Percentiles rank a stretch among this genome's conserved stretches.
phyloP scores from a whole-genome alignment of 2,797 vertebrate genomes.

The Ceryle rudis region DNA sequence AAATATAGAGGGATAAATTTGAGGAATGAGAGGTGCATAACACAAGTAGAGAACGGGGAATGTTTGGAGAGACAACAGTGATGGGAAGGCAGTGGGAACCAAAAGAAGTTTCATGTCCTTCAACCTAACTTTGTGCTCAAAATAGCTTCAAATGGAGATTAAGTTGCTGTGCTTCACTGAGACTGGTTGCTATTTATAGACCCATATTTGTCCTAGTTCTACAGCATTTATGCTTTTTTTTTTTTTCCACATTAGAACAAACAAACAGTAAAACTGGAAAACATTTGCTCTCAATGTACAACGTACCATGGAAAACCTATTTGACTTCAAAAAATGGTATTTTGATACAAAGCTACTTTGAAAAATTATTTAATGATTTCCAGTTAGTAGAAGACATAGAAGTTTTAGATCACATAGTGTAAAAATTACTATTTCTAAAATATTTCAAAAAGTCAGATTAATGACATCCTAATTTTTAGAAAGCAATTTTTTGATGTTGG shows the following conservation, averaged over 20 bases:
- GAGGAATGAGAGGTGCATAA: not conserved
- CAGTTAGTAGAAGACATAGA: not conserved
- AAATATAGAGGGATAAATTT: not conserved
- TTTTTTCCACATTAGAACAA: slow-evolving; percentile 26
- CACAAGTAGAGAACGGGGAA: not conserved
- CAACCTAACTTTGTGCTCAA: slow-evolving; percentile 55
- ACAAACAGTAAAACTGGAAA: slow-evolving; percentile 36
- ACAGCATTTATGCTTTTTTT: slow-evolving; percentile 42
- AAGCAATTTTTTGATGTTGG: not conserved
- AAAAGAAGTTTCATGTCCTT: slow-evolving; percentile 48
- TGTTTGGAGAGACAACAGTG: not conserved
- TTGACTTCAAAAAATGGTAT: not conserved
- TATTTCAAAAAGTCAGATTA: not conserved
- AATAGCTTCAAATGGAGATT: slow-evolving; percentile 65
- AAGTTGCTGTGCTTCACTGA: slow-evolving; percentile 53
- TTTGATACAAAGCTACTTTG: not conserved
- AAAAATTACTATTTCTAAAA: not conserved
- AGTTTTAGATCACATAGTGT: not conserved
- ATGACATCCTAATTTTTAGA: not conserved
- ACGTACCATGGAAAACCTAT: not conserved
- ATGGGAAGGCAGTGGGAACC: not conserved
- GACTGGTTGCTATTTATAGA: slow-evolving; percentile 60
- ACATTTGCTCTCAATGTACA: not conserved
- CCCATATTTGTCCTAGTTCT: slow-evolving; percentile 59
- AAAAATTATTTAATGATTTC: not conserved